Base-by-base conservation (phyloP, 1,140 invertebrate genomes). In the Capitella teleta region DNA sequence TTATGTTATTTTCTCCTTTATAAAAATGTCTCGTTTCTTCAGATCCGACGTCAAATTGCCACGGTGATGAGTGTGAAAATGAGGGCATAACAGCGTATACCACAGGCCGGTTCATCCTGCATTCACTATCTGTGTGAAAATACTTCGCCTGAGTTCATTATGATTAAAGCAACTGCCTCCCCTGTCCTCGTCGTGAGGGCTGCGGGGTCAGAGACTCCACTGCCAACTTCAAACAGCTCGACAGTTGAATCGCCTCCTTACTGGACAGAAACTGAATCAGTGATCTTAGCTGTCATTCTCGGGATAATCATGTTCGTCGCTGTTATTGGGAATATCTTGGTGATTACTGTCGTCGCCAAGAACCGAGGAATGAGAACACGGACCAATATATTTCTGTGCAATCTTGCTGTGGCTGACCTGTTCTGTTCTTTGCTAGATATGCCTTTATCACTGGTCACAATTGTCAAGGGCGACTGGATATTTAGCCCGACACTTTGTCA, bases 371-470 rank as follows among this genome's bases (percentile, higher is more conserved):
- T 76, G 72, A 57, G 71, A 18, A 73, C 74, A 3, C 52, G 74
- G 25, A 76, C 74, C 2, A 75, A 76, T 51, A 57, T 75, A 34
- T 68, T 76, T 46, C 58, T 76, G 21, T 63, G 66, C 1, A 76
- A 74, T 56, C 57, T 76, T 40, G 73, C 74, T 0, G 57, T 74
- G 5, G 68, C 74, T 0, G 74, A 76, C 54, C 68, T 76, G n/a
- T 45, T 75, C 23, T 66, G 69, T 3, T 73, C 71, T 1, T 41
- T 70, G 8, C 47, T 74, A 1, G 61, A 71, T 23, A 68, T 73
- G 55, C 74, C 75, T 12, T 66, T 74, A 48, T 66, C 73, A 5
- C 55, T 76, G 23, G 59, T 65, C 6, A 74, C 74, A 2, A 51
- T 75, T 2, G 57, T 74, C 3, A 47, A 58, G 5, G 62, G 68